Conservation (phyloP, 64 coral and sea anemone genomes). For the Montipora capricornis region DNA sequence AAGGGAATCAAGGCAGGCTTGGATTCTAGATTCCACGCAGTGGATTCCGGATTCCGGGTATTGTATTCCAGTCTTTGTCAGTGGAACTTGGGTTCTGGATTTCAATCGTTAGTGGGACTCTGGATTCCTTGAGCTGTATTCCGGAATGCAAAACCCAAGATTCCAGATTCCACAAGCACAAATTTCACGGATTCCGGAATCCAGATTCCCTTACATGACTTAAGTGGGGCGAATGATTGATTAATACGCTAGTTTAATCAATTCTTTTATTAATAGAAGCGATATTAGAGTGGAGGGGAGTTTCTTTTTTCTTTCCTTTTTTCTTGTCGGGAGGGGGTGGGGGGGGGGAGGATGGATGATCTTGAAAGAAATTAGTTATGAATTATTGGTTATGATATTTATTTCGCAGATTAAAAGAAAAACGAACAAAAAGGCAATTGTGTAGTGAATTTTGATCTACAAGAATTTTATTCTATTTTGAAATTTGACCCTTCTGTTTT, state of each 20-base stretch:
- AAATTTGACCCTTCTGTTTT: slow-evolving; percentile 12
- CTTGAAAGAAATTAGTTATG: slow-evolving; percentile 21
- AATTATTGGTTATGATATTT: slow-evolving; percentile 13
- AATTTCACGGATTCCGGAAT: background rate
- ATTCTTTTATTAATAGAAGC: background rate
- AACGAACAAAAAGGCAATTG: slow-evolving; percentile 13
- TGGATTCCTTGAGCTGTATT: background rate
- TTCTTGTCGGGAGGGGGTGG: background rate
- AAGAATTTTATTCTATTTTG: slow-evolving; percentile 12
- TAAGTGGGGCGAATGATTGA: background rate
- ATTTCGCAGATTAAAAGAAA: slow-evolving; percentile 6
- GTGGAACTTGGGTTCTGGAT: background rate
- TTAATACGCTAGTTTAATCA: background rate
- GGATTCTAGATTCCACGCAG: background rate
- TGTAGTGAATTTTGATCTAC: slow-evolving; percentile 22
- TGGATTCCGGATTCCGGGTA: background rate
- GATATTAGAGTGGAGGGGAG: background rate
- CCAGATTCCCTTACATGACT: background rate
- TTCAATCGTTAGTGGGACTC: background rate
- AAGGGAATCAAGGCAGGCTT: slow-evolving; percentile 15
- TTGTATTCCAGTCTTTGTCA: background rate
- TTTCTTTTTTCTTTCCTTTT: background rate
- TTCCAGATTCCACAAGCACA: no score
- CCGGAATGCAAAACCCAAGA: no score
- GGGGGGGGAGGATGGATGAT: background rate